Percentiles rank a stretch among this genome's conserved stretches.
These are phyloP conservation scores for Moxostoma hubbsi DNA, from an alignment of 2,797 vertebrate genomes.

Conservation along the genomic window DNA sequence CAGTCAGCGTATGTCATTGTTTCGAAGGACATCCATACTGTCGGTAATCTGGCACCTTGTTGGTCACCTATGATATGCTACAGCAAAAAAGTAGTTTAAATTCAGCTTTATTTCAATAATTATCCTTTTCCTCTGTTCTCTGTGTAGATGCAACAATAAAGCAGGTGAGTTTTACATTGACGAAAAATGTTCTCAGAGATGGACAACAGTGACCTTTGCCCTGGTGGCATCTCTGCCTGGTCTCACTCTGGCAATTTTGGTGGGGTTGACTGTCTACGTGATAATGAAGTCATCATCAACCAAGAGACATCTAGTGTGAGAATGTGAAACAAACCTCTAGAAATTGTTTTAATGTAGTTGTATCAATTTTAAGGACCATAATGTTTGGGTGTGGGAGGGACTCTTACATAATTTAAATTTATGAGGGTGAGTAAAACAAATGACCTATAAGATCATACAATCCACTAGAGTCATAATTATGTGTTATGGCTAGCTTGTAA, in stretches of 20 bases:
- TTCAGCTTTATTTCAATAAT: background rate
- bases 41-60: constrained; percentile 42
- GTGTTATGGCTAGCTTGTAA: background rate
- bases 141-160: constrained; percentile 56
- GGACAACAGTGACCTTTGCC: constrained; percentile 53
- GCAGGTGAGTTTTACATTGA: constrained; percentile 54
- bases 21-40: constrained; percentile 24
- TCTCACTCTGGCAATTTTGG: constrained; percentile 49
- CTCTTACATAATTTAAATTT: background rate
- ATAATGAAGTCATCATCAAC: background rate
- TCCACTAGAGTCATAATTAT: background rate
- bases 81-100: background rate
- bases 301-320: constrained; percentile 10
- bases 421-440: background rate
- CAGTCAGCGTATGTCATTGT: constrained; percentile 50
- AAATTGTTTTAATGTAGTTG: background rate
- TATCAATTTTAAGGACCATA: background rate
- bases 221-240: constrained; percentile 63
- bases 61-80: background rate
- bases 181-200: constrained; percentile 54
- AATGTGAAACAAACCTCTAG: background rate
- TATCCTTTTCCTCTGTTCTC: background rate
- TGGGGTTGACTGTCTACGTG: constrained; percentile 52
- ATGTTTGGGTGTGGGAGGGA: background rate
- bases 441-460: background rate